These are phyloP conservation scores for Brachionus calyciflorus DNA, from an alignment of 1,140 invertebrate genomes.

Conservation along the genomic window DNA sequence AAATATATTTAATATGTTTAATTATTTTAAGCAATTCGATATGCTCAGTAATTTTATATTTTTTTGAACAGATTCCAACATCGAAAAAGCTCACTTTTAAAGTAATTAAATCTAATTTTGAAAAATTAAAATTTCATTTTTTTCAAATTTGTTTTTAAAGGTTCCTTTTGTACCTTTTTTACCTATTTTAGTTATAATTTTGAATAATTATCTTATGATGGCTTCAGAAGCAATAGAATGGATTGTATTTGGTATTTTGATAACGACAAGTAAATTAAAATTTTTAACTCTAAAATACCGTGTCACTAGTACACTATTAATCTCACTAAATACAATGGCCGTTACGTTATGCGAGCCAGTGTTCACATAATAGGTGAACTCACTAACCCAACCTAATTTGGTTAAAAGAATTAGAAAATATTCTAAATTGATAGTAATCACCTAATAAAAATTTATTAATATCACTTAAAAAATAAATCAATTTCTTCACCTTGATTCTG, in stretches of 20 bases:
- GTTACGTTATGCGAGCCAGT: too few species aligned
- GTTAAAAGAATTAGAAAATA: too few species aligned
- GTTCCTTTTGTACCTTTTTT: constrained; percentile 42
- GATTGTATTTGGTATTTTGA: constrained; percentile 30
- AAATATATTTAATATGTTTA: neutral
- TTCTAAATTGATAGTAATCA: too few species aligned
- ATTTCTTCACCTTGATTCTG: too few species aligned
- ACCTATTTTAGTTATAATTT: constrained; percentile 8
- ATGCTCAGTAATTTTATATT: neutral
- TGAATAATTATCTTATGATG: constrained; percentile 41
- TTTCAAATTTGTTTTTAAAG: neutral
- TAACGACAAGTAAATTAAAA: neutral
- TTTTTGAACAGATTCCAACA: neutral
- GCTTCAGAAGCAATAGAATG: constrained; percentile 23
- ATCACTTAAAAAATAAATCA: too few species aligned
- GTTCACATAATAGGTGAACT: too few species aligned
- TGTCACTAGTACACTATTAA: too few species aligned
- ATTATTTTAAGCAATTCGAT: constrained; percentile 14
- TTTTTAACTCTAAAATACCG: too few species aligned
- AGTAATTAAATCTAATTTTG: neutral
- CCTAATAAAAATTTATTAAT: too few species aligned
- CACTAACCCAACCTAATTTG: too few species aligned
- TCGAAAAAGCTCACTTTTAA: neutral
- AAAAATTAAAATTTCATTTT: neutral
- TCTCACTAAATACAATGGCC: too few species aligned